phyloP scores from a whole-genome alignment of 2,797 vertebrate genomes.

The Fistularia commersonii region DNA sequence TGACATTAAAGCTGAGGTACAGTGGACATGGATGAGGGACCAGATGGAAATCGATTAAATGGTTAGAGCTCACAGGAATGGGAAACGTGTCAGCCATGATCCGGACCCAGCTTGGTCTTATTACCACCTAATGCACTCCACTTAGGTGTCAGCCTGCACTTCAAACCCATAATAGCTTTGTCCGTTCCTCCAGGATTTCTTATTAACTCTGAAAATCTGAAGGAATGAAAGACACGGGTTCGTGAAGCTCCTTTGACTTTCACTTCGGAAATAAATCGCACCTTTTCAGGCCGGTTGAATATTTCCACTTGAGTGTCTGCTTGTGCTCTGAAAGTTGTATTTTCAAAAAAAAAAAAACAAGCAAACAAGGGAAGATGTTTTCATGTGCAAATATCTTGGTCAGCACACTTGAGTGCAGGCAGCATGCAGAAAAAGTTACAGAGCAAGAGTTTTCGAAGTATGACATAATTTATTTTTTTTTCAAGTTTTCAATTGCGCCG shows the following conservation, averaged over 20 bases:
- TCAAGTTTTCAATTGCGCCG: no score
- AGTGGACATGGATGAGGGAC: conserved; percentile 29
- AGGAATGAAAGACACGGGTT: conserved; percentile 34
- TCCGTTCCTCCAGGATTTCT: conserved; percentile 47
- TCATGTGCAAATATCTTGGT: conserved; percentile 25
- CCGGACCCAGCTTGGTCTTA: conserved; percentile 48
- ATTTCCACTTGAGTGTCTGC: no score
- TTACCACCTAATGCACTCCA: conserved; percentile 55
- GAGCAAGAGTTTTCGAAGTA: conserved; percentile 5
- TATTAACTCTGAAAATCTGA: conserved; percentile 29
- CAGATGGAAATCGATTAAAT: conserved; percentile 65
- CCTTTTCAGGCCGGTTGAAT: no score
- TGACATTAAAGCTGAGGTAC: conserved; percentile 9
- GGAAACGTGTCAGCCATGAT: conserved; percentile 57
- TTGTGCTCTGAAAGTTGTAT: not conserved
- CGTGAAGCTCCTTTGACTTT: not conserved
- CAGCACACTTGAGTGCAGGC: conserved; percentile 1
- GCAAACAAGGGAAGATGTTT: conserved; percentile 8
- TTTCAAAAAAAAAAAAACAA: conserved; percentile 2
- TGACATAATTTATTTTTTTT: conserved; percentile 15
- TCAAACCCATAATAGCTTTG: conserved; percentile 34
- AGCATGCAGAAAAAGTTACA: not conserved
- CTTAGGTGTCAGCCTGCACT: conserved; percentile 23
- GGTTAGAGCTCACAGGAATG: conserved; percentile 50
- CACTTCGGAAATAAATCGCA: conserved; percentile 22